phyloP scores from a whole-genome alignment of 2,113 vertebrate genomes.

The Anoplopoma fimbria region DNA sequence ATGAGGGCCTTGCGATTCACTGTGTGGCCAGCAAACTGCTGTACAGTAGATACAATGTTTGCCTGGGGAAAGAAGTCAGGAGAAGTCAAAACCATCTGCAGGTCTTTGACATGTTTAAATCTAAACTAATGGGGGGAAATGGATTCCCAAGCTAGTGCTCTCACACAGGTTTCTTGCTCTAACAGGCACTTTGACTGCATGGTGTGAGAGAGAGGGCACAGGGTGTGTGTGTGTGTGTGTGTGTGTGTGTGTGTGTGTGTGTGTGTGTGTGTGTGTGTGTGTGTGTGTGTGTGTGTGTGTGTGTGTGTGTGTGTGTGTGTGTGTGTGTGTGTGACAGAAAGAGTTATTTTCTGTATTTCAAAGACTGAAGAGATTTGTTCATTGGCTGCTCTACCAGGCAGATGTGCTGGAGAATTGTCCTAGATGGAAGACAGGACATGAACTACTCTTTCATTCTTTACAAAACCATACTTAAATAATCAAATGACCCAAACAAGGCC shows the following conservation, averaged over 20 bases:
- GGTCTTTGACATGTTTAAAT: conserved; percentile 74
- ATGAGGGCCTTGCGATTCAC: conserved; percentile 36
- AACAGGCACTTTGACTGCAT: conserved; percentile 60
- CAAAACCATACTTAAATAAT: neutral
- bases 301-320: conserved; percentile 8
- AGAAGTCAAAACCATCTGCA: conserved; percentile 73
- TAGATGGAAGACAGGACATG: neutral
- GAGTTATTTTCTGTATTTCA: conserved; percentile 6
- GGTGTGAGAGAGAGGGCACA: conserved; percentile 56
- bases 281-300: conserved; percentile 3
- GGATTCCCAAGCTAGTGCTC: conserved; percentile 64
- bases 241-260: conserved; percentile 18
- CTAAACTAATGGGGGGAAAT: conserved; percentile 73
- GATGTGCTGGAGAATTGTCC: neutral
- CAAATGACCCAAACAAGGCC: neutral
- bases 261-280: conserved; percentile 1
- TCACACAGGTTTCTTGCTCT: conserved; percentile 64
- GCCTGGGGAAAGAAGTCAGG: conserved; percentile 61
- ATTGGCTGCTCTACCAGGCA: neutral
- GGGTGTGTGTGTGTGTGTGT: conserved; percentile 14
- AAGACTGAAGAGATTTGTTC: neutral
- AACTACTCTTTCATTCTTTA: neutral
- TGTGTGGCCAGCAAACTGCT: conserved; percentile 39
- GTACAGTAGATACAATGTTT: conserved; percentile 47
- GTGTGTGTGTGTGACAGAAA: neutral